phyloP scores from a whole-genome alignment of 2,888 invertebrate species.

The Formica aserva region DNA sequence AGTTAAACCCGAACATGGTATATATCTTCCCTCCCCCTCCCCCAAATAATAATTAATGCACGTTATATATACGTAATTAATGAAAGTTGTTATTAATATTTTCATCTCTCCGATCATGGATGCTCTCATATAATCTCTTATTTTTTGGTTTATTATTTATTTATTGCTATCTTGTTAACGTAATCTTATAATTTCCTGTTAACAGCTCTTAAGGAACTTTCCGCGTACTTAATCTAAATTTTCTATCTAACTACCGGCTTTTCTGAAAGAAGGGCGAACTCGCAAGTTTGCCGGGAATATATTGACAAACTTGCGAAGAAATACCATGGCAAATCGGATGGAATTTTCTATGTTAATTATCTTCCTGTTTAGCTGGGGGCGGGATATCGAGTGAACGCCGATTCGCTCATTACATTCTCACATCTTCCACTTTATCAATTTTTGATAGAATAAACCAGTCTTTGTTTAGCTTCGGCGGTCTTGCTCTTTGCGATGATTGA shows the following conservation, averaged over 20 bases:
- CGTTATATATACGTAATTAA: too few relatives aligned
- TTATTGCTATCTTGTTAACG: conserved; percentile 17
- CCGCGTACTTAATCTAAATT: conserved; percentile 23
- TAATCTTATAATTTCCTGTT: conserved; percentile 21
- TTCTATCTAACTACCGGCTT: conserved; percentile 24
- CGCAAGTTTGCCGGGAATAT: conserved; percentile 42
- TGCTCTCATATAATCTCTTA: neutral
- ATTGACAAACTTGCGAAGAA: conserved; percentile 37
- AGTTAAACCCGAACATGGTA: neutral
- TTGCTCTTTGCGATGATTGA: neutral
- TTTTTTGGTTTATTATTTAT: neutral
- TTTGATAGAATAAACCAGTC: neutral
- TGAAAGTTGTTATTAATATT: neutral
- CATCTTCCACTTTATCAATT: conserved; percentile 36
- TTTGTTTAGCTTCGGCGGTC: conserved; percentile 4
- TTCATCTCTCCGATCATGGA: neutral
- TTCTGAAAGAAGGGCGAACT: conserved; percentile 23
- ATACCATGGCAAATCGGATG: conserved; percentile 41
- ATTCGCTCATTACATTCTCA: conserved; percentile 10
- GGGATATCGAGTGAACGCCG: conserved; percentile 1
- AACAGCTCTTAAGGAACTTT: conserved; percentile 16
- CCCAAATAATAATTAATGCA: neutral
- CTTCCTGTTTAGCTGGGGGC: conserved; percentile 33
- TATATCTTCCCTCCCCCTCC: neutral
- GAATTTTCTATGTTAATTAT: conserved; percentile 62